phyloP scores from a whole-genome alignment of 92 coral and sea anemone genomes.

The Porites rus region DNA sequence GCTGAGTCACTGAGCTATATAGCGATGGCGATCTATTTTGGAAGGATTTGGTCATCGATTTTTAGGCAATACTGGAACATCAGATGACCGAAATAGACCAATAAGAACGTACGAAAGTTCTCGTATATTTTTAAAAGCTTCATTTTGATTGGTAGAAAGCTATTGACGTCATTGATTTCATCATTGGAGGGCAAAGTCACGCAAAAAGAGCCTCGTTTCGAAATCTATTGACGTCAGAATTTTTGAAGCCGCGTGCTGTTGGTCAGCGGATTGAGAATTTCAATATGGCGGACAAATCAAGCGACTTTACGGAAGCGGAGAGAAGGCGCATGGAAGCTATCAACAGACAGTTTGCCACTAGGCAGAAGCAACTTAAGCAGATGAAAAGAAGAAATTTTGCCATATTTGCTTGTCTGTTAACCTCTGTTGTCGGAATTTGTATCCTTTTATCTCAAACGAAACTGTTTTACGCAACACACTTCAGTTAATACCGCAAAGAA shows the following conservation, averaged over 20 bases:
- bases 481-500: no score
- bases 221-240: conserved; percentile 17
- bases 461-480: background rate
- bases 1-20: conserved; percentile 48
- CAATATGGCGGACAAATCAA: conserved; percentile 76
- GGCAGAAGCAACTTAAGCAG: conserved; percentile 19
- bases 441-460: conserved; percentile 78
- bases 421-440: conserved; percentile 96
- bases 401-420: conserved; percentile 84
- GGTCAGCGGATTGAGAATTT: conserved; percentile 64
- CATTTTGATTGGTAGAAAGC: conserved; percentile 46
- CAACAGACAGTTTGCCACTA: conserved; percentile 17
- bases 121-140: background rate
- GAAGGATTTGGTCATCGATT: conserved; percentile 1
- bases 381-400: conserved; percentile 74
- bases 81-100: background rate
- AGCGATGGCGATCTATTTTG: conserved; percentile 10
- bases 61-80: background rate
- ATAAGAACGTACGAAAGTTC: conserved; percentile 7
- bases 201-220: conserved; percentile 20
- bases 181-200: conserved; percentile 17
- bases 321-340: conserved; percentile 48
- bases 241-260: conserved; percentile 3
- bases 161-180: conserved; percentile 54
- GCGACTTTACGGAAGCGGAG: conserved; percentile 54